phyloP scores from a whole-genome alignment of 1,140 invertebrate genomes.

The Littorina saxatilis region DNA sequence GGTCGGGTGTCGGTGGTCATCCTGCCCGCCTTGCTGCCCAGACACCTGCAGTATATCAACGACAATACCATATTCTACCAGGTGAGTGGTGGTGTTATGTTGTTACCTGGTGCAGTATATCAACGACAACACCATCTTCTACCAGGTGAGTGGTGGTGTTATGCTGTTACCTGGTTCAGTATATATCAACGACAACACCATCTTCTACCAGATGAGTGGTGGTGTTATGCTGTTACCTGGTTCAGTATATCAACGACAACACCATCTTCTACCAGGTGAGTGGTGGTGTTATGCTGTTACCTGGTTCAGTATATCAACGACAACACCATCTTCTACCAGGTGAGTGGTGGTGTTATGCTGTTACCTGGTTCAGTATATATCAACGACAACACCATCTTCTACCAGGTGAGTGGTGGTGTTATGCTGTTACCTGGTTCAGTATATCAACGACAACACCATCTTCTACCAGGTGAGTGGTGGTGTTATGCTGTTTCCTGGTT shows the following conservation, averaged over 20 bases:
- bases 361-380: constrained; percentile 78
- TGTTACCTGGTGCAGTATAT: constrained; percentile 78
- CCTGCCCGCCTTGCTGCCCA: constrained; percentile 81
- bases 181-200: constrained; percentile 81
- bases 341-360: constrained; percentile 57
- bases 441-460: constrained; percentile 81
- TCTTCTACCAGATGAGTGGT: constrained; percentile 80
- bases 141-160: constrained; percentile 77
- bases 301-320: constrained; percentile 80
- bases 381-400: constrained; percentile 81
- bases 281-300: not conserved
- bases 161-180: constrained; percentile 73
- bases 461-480: constrained; percentile 80
- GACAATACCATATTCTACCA: constrained; percentile 83
- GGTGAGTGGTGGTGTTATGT: constrained; percentile 69
- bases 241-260: constrained; percentile 80
- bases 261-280: constrained; percentile 83
- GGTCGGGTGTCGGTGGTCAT: constrained; percentile 83
- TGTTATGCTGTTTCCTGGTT: constrained; percentile 61
- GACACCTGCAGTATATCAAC: constrained; percentile 81
- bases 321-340: constrained; percentile 82
- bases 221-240: constrained; percentile 30
- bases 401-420: constrained; percentile 77
- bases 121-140: constrained; percentile 81
- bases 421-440: constrained; percentile 73